phyloP scores from a whole-genome alignment of 1,140 invertebrate species.

The Goniozus legneri region DNA sequence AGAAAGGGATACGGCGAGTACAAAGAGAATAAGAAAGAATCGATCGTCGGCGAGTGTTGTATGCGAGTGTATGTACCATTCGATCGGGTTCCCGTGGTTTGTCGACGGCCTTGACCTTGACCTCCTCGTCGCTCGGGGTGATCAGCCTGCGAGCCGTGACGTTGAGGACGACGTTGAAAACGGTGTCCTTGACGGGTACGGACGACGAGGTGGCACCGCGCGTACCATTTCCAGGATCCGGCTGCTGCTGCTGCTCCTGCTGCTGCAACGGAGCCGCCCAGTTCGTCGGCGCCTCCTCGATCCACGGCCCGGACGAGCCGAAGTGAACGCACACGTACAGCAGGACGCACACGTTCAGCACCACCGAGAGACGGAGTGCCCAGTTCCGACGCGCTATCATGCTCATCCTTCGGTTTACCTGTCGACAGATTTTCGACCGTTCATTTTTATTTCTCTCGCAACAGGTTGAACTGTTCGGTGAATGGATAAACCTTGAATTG shows the following conservation, averaged over 20 bases:
- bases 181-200: not conserved
- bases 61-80: no score
- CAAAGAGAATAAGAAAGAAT: not conserved
- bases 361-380: slow-evolving; percentile 69
- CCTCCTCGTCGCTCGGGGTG: slow-evolving; percentile 16
- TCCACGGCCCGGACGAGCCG: slow-evolving; percentile 48
- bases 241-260: slow-evolving; percentile 35
- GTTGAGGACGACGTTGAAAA: not conserved
- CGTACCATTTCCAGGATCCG: slow-evolving; percentile 17
- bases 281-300: slow-evolving; percentile 40
- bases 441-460: no score
- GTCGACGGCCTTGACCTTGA: slow-evolving; percentile 10
- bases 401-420: not conserved
- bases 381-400: slow-evolving; percentile 60
- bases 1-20: not conserved
- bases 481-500: no score
- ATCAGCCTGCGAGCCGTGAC: slow-evolving; percentile 8
- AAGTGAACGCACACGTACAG: slow-evolving; percentile 64
- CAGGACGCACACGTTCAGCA: slow-evolving; percentile 68
- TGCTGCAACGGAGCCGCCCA: slow-evolving; percentile 33
- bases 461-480: no score
- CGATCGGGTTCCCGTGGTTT: slow-evolving; percentile 6
- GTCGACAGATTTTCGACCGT: no score
- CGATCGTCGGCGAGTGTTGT: no score
- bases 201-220: slow-evolving; percentile 11